A percentile compares a stretch with the other conserved stretches of the same genome.
These are phyloP conservation scores for Apis laboriosa DNA, from an alignment of 1,140 invertebrate genomes.

Conservation along the genomic window DNA sequence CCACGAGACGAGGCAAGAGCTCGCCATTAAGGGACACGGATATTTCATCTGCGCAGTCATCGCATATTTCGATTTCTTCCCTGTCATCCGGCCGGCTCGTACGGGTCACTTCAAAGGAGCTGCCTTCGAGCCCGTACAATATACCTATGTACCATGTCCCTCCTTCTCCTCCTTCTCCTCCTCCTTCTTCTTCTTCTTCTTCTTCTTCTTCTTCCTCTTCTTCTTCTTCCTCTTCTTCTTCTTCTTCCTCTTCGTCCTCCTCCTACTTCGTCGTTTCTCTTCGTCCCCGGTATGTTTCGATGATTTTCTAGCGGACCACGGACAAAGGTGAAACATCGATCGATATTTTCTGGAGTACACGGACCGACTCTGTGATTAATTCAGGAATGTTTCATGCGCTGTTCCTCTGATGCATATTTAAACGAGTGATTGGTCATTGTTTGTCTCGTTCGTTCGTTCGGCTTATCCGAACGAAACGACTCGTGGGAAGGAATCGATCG, in stretches of 20 bases:
- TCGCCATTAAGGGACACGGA: slow-evolving; percentile 73
- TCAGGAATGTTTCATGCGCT: neutral
- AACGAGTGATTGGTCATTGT: neutral
- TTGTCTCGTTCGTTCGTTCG: neutral
- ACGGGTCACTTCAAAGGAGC: slow-evolving; percentile 70
- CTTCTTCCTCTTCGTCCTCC: slow-evolving; percentile 20
- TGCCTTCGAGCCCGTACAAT: slow-evolving; percentile 52
- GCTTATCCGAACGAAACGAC: neutral
- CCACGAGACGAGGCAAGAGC: slow-evolving; percentile 57
- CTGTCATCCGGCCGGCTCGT: slow-evolving; percentile 70
- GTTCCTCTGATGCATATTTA: neutral
- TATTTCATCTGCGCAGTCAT: slow-evolving; percentile 78
- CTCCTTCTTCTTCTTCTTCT: neutral
- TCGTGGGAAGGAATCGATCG: neutral
- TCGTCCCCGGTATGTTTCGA: slow-evolving; percentile 51
- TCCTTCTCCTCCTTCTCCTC: neutral
- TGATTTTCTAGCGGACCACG: slow-evolving; percentile 36
- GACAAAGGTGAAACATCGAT: slow-evolving; percentile 10
- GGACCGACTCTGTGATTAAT: neutral
- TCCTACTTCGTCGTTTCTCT: slow-evolving; percentile 50
- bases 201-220: neutral
- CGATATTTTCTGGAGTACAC: slow-evolving; percentile 35
- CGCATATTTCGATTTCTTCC: slow-evolving; percentile 77
- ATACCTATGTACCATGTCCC: slow-evolving; percentile 56
- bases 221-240: neutral